phyloP scores from a whole-genome alignment of 64 coral and sea anemone genomes.

The Actinia equina region DNA sequence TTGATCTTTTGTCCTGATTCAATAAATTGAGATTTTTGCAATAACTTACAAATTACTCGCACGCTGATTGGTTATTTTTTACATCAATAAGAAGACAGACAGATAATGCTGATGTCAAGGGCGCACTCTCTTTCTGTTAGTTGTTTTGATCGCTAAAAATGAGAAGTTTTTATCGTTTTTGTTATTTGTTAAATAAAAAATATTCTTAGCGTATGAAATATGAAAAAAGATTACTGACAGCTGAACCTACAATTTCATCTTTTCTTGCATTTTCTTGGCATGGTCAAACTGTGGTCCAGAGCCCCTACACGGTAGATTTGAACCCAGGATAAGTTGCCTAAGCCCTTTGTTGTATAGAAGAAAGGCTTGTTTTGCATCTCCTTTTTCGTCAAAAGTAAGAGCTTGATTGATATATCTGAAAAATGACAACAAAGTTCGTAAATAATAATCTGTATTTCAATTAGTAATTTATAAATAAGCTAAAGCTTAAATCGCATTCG shows the following conservation, averaged over 20 bases:
- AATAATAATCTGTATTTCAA: no score
- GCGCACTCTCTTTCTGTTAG: no score
- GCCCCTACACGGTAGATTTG: constrained; percentile 48
- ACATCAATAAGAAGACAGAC: no score
- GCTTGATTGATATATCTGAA: constrained; percentile 75
- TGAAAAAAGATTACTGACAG: no score
- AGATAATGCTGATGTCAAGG: not conserved
- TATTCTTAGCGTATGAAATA: no score
- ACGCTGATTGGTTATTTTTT: no score
- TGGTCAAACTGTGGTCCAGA: constrained; percentile 37
- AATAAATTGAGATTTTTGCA: not conserved
- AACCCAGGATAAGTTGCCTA: constrained; percentile 53
- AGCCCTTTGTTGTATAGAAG: constrained; percentile 83
- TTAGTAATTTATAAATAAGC: no score
- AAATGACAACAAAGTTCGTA: not conserved
- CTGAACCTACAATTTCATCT: constrained; percentile 75
- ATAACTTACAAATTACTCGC: no score
- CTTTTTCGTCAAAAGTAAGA: constrained; percentile 64
- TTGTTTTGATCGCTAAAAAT: no score
- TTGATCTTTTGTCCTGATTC: constrained; percentile 56
- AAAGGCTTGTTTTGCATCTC: constrained; percentile 54
- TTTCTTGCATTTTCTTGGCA: constrained; percentile 70
- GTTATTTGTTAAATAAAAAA: no score
- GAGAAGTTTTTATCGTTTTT: no score
- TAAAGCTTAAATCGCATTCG: no score